phyloP scores from a whole-genome alignment of 2,888 invertebrate genomes.

The Epinotia brunnichana region DNA sequence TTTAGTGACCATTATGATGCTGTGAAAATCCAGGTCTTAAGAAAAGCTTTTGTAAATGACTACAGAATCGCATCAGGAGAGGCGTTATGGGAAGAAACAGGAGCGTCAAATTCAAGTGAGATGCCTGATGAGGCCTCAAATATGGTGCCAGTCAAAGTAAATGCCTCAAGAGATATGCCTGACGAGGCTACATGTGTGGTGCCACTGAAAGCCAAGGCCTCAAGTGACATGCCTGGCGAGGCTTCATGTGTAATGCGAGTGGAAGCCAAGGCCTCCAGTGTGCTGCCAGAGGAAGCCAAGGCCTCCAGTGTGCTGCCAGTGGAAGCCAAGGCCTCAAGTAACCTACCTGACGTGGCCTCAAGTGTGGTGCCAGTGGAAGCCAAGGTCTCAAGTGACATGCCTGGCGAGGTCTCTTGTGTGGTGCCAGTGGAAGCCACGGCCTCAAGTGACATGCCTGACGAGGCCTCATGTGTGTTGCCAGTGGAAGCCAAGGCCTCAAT shows the following conservation, averaged over 20 bases:
- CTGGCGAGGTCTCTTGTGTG: neutral
- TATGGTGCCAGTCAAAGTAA: neutral
- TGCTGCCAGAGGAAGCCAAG: too few species aligned
- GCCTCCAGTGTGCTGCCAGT: neutral
- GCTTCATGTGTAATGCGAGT: neutral
- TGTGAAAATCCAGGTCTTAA: neutral
- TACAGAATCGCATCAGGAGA: neutral
- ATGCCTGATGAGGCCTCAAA: neutral
- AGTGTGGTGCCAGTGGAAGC: neutral
- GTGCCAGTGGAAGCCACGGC: neutral
- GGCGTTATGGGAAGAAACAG: neutral
- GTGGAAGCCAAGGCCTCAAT: neutral
- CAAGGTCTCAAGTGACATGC: neutral
- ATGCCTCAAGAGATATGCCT: neutral
- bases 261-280: neutral
- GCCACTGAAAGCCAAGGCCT: neutral
- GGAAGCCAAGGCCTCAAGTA: neutral
- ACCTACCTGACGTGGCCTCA: neutral
- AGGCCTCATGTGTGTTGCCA: too few species aligned
- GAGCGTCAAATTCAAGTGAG: neutral
- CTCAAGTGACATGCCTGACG: neutral
- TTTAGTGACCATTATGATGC: neutral
- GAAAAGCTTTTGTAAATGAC: neutral
- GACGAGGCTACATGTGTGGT: neutral
- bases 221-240: neutral